Base-by-base conservation (phyloP, 1,140 invertebrate species). In the Cryptotermes secundus region DNA sequence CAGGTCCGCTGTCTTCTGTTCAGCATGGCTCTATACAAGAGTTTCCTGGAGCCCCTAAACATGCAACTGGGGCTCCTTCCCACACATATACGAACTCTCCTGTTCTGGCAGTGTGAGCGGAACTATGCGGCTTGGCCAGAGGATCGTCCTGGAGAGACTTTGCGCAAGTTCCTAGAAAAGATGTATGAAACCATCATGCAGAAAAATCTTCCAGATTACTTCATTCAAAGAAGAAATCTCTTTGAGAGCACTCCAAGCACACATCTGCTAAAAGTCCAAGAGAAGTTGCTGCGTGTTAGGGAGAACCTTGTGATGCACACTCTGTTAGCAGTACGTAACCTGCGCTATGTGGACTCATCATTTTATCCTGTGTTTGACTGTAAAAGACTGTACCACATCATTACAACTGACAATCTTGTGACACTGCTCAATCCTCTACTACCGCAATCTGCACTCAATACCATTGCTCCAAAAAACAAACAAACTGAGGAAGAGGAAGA, bases 91-190 rank as follows among this genome's bases (percentile, higher is more conserved):
- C 92, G 94, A 83, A 94, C 93, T 83, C 93, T 82, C 87, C 88
- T 96, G n/a, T 96, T 95, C 87, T 95, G 94, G 94, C 91, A 95
- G 88, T 94, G 94, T 85, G 95, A 96, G 88, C 86, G 90, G 36
- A 92, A 94, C 85, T 92, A 92, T 38, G 91, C 91, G 4, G 92
- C 91, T 80, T 96, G 95, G 95, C 91, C 93, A 0, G 93, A 95
- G 86, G 92, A 94, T 88, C 89, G 93, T 59, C 89, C 95, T 0
- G 95, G 95, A 26, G 92, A 93, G 86, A 92, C 92, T 53, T 86
- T 96, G n/a, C 87, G 92, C 79, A 89, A 91, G 36, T 91, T 96
- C 80, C 89, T 96, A 0, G 89, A 91, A 31, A 87, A 87, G 3
- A 86, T 93, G 0, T 91, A 91, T 80, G 85, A 88, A 1, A 86